phyloP scores from a whole-genome alignment of 2,113 vertebrate genomes.

The Formicarius rufipectus region DNA sequence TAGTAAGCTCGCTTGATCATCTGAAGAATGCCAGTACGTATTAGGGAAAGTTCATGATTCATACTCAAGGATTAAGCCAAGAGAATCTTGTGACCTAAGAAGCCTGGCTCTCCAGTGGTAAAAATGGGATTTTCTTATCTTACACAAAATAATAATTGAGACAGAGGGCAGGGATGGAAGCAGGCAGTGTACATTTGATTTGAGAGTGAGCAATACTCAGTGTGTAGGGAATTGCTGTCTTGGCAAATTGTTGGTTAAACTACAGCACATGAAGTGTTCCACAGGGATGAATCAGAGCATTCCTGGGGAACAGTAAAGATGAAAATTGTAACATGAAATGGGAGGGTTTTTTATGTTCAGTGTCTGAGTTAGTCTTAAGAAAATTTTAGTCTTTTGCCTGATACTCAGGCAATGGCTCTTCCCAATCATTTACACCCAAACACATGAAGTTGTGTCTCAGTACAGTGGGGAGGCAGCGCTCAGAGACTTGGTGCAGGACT shows the following conservation, averaged over 20 bases:
- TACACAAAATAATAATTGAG: not conserved
- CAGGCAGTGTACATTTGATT: not conserved
- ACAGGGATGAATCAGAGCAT: not conserved
- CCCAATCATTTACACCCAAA: not conserved
- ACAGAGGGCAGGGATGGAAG: not conserved
- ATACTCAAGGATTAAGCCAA: conserved; percentile 38
- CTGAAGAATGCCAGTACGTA: conserved; percentile 60
- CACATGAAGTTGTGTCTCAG: not conserved
- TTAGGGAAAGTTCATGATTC: conserved; percentile 65
- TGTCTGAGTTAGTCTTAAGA: not conserved
- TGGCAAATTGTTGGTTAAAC: not conserved
- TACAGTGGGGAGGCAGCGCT: not conserved
- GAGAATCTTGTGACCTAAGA: conserved; percentile 62
- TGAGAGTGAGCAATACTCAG: not conserved
- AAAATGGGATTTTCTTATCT: conserved; percentile 64
- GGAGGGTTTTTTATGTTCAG: not conserved
- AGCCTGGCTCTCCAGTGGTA: conserved; percentile 49
- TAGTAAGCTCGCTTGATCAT: conserved; percentile 45
- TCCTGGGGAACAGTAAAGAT: not conserved
- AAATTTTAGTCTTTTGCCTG: not conserved
- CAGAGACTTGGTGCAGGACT: not conserved
- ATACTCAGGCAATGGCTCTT: not conserved
- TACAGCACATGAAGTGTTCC: not conserved
- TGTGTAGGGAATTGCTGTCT: not conserved
- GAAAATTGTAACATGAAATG: not conserved